Conservation (phyloP, 2,797 vertebrate species). For the Lerista edwardsae region DNA sequence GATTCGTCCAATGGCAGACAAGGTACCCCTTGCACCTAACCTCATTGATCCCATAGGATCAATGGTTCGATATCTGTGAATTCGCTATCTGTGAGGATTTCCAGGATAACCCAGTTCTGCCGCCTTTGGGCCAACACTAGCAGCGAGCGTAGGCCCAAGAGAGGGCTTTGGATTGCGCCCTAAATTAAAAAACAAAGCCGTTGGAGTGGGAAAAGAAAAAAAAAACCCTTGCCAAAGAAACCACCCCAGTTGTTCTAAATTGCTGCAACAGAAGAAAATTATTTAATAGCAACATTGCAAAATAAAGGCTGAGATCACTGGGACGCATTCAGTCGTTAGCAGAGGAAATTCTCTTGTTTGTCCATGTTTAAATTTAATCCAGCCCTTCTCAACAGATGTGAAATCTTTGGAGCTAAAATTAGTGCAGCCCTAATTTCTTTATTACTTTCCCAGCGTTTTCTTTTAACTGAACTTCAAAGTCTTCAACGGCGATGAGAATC, state of each 20-base stretch:
- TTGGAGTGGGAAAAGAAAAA: background rate
- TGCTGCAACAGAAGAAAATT: conserved; percentile 51
- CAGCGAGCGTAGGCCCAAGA: no score
- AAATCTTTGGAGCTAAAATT: conserved; percentile 75
- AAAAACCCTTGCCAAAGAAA: background rate
- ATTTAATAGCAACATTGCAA: conserved; percentile 63
- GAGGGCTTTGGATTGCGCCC: no score
- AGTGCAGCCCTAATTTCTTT: conserved; percentile 68
- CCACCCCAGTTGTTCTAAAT: background rate
- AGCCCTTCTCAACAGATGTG: conserved; percentile 65
- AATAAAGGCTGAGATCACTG: conserved; percentile 53
- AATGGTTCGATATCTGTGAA: no score
- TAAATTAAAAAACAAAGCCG: background rate
- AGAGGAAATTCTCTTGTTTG: conserved; percentile 57
- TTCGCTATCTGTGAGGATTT: no score
- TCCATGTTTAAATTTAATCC: conserved; percentile 76
- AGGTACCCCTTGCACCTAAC: no score
- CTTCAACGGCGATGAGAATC: conserved; percentile 72
- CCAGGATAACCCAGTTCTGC: no score
- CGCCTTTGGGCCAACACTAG: no score
- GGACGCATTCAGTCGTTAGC: conserved; percentile 59
- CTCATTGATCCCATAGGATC: no score
- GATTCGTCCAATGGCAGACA: no score
- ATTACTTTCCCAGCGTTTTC: conserved; percentile 46
- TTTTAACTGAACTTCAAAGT: conserved; percentile 52